Evolutionary conservation across 2,113 vertebrate genomes (phyloP).

Genomic region (Cichladusa arquata): DNA sequence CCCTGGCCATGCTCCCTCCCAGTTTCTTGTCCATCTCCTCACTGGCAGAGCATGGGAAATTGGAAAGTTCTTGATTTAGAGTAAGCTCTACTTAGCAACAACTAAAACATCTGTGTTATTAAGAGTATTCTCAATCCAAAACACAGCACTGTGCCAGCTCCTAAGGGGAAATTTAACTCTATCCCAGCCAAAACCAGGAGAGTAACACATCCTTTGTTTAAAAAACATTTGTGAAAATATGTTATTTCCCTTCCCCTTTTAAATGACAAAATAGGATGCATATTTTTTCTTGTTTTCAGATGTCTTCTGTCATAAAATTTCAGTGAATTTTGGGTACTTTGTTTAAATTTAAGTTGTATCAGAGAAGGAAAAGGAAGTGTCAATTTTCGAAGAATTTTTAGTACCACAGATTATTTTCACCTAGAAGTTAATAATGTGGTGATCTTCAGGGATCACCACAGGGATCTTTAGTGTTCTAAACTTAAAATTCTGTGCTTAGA

Average conservation of each 20-base stretch:
- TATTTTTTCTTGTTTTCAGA: background rate
- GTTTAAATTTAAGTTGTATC: background rate
- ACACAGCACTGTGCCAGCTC: background rate
- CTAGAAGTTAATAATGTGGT: background rate
- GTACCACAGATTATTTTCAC: background rate
- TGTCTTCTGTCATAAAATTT: background rate
- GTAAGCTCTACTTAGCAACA: background rate
- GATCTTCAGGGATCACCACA: background rate
- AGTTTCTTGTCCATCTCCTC: background rate
- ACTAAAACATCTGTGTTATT: background rate
- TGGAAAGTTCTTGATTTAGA: background rate
- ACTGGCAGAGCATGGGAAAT: background rate
- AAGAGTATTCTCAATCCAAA: background rate
- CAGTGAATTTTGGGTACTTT: background rate
- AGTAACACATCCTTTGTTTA: background rate
- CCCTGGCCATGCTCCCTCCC: background rate
- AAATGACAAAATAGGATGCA: background rate
- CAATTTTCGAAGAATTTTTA: background rate
- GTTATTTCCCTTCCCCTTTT: background rate
- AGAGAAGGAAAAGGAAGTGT: background rate
- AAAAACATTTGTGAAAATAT: background rate
- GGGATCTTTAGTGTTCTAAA: background rate
- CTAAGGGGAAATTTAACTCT: background rate
- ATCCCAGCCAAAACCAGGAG: background rate
- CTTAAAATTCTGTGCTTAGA: background rate